Base-by-base conservation (phyloP, 2,888 invertebrate species). In the Pherbina coryleti region DNA sequence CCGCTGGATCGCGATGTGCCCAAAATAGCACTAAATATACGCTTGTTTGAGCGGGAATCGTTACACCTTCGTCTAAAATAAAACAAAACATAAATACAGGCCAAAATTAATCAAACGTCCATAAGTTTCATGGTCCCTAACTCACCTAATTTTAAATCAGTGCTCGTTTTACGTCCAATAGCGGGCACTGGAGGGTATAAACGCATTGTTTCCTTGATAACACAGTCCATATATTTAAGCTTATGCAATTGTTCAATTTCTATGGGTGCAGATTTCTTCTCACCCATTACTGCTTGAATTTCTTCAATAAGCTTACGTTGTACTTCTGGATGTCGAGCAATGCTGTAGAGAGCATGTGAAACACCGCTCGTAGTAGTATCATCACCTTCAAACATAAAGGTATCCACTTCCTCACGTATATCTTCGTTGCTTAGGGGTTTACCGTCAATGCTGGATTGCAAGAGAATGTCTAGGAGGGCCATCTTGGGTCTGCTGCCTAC, bases 361-460 rank as follows among this genome's bases (percentile, higher is more conserved):
- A 88, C 83, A 4, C 81, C 86, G 31, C 85, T 85, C 19, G 85
- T 85, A 57, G 87, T 88, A 53, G 88, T 88, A 75, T 88, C 88
- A 34, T 87, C 85, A 66, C 87, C 87, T 75, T 92, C 93, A 86
- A 94, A 94, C 92, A 94, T 92, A 81, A 94, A 93, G 0, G 94
- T 94, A 80, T 94, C 92, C 0, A 94, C 93, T 89, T 94, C 93
- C 85, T 93, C 93, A 75, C 92, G 89, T 7, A 94, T 91, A 76
- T 92, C 91, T 17, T 91, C 88, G 77, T 92, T 91, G 4, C 91
- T 90, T 67, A 94, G 88, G 51, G 90, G 91, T 78, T 89, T 83
- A 0, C 92, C 93, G 77, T 92, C 91, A 5, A 91, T 89, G 80
- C 91, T 91, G 0, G 92, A 89, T 75, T 93, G 89, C 19, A 94